Conservation (phyloP, 2,888 invertebrate genomes). For the Tinea trinotella region DNA sequence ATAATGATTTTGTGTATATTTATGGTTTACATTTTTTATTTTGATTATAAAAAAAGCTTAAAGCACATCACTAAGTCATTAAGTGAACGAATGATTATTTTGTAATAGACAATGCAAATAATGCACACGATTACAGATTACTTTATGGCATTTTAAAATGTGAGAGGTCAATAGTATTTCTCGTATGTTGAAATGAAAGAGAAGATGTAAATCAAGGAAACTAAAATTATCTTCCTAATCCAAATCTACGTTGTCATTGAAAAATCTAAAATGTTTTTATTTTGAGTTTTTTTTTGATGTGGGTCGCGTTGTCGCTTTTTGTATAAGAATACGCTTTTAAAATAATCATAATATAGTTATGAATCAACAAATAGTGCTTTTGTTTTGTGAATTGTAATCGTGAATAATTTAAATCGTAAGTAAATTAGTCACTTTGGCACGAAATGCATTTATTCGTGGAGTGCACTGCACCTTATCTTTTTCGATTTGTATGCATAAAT, state of each 20-base stretch:
- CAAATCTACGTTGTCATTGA: background rate
- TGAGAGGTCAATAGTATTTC: background rate
- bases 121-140: background rate
- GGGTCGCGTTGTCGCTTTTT: background rate
- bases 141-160: background rate
- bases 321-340: background rate
- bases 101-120: background rate
- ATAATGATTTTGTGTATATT: too few relatives aligned
- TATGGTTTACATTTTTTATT: too few relatives aligned
- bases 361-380: background rate
- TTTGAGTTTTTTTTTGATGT: background rate
- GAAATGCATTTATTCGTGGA: background rate
- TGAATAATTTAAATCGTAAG: constrained; percentile 1
- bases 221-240: background rate
- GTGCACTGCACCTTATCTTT: background rate
- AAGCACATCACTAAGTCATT: background rate
- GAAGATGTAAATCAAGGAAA: background rate
- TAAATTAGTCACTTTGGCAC: background rate
- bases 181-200: background rate
- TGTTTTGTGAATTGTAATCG: background rate
- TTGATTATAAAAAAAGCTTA: too few relatives aligned
- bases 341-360: background rate
- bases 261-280: background rate
- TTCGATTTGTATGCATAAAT: too few relatives aligned
- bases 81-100: background rate